Evolutionary conservation across 2,888 invertebrate genomes (phyloP).

Genomic region (Drosophila hamatofila): DNA sequence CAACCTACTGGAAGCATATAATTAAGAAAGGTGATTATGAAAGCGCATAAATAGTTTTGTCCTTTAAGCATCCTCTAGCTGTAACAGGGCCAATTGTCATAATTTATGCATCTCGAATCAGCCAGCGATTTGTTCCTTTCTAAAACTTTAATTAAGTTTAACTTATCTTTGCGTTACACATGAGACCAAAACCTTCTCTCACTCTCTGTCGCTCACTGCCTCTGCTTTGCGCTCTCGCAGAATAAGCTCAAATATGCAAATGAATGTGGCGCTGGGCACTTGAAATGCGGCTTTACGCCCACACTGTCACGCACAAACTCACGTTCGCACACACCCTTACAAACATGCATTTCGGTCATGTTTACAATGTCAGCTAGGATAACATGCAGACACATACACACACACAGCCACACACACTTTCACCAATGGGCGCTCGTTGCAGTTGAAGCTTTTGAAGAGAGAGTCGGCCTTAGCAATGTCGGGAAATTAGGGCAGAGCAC

Average conservation of each 20-base stretch:
- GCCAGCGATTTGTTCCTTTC: conserved; percentile 61
- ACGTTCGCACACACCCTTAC: conserved; percentile 51
- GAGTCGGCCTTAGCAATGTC: conserved; percentile 63
- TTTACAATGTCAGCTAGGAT: conserved; percentile 79
- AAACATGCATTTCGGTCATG: conserved; percentile 78
- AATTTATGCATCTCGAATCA: conserved; percentile 62
- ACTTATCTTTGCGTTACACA: conserved; percentile 76
- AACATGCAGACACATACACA: conserved; percentile 55
- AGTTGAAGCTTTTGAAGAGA: conserved; percentile 58
- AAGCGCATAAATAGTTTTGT: conserved; percentile 24
- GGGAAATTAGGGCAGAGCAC: conserved; percentile 65
- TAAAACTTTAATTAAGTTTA: conserved; percentile 77
- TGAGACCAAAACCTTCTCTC: conserved; percentile 48
- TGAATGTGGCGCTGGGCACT: conserved; percentile 69
- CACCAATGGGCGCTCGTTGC: conserved; percentile 31
- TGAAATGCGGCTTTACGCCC: conserved; percentile 72
- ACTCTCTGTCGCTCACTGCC: not conserved
- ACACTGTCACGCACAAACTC: conserved; percentile 29
- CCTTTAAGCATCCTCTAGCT: conserved; percentile 10
- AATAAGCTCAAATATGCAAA: conserved; percentile 73
- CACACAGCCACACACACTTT: not conserved
- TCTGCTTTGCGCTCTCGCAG: conserved; percentile 18
- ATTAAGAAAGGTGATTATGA: conserved; percentile 20
- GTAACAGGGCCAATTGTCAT: conserved; percentile 47
- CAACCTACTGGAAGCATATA: not conserved